These are phyloP conservation scores for Nemotelus pantherinus DNA, from an alignment of 2,888 invertebrate species.

Conservation along the genomic window DNA sequence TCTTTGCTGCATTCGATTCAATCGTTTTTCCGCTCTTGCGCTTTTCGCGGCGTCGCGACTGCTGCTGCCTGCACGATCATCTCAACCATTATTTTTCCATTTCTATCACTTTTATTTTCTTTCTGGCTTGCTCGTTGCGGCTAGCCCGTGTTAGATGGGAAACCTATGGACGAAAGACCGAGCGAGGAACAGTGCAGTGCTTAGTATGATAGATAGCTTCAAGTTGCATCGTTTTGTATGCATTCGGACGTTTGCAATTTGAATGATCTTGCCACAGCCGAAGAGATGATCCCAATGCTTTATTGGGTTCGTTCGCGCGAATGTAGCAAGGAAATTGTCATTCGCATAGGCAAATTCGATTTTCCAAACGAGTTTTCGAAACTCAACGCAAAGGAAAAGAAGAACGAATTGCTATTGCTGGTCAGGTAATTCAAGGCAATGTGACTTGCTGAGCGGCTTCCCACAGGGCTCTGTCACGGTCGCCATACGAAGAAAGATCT, in stretches of 20 bases:
- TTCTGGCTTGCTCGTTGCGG: conserved; percentile 1
- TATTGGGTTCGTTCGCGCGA: background rate
- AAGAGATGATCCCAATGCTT: background rate
- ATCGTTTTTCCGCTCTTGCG: conserved; percentile 30
- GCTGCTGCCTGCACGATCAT: no score
- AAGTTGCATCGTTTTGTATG: no score
- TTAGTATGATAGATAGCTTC: no score
- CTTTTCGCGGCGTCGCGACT: background rate
- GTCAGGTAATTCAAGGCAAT: background rate
- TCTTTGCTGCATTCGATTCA: background rate
- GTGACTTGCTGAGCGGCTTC: background rate
- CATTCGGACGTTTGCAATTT: background rate
- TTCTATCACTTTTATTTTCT: conserved; percentile 41
- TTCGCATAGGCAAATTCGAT: background rate
- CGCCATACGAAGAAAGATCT: background rate
- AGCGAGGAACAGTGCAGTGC: no score
- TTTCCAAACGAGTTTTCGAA: no score
- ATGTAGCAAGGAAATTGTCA: background rate
- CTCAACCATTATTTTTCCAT: conserved; percentile 23
- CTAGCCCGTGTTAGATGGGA: background rate
- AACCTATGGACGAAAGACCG: background rate
- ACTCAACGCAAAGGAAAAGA: no score
- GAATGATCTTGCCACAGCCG: background rate
- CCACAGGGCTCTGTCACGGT: background rate
- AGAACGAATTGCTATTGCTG: no score